Evolutionary conservation across 2,888 invertebrate species (phyloP).

Genomic region (Ametastegia equiseti): DNA sequence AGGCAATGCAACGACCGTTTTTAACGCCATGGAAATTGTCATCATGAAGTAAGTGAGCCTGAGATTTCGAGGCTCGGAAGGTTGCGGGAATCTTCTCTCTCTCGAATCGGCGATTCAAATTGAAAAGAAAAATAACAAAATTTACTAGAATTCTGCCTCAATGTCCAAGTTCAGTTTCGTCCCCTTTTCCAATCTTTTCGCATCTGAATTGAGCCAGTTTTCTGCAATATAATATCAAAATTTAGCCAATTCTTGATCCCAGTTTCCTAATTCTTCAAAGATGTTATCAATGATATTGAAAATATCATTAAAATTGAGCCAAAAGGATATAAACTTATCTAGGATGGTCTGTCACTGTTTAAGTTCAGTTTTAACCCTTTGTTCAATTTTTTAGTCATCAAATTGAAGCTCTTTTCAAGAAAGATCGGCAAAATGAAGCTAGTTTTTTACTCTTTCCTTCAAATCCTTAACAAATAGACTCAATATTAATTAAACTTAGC

Average conservation of each 20-base stretch:
- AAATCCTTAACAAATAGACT: too few species aligned
- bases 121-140: background rate
- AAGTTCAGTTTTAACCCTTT: background rate
- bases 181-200: background rate
- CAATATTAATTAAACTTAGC: too few species aligned
- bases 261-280: too few species aligned
- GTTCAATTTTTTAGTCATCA: background rate
- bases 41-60: conserved; percentile 78
- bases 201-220: background rate
- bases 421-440: background rate
- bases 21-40: conserved; percentile 82
- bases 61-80: background rate
- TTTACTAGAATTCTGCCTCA: too few species aligned
- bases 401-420: background rate
- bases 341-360: too few species aligned
- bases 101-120: background rate
- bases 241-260: too few species aligned
- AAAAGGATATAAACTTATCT: background rate
- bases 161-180: background rate
- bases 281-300: too few species aligned
- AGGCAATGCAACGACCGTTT: conserved; percentile 79
- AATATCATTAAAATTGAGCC: too few species aligned
- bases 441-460: background rate
- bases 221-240: too few species aligned
- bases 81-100: too few species aligned